Base-by-base conservation (phyloP, 1,140 invertebrate species). In the Nixonia krombeini region DNA sequence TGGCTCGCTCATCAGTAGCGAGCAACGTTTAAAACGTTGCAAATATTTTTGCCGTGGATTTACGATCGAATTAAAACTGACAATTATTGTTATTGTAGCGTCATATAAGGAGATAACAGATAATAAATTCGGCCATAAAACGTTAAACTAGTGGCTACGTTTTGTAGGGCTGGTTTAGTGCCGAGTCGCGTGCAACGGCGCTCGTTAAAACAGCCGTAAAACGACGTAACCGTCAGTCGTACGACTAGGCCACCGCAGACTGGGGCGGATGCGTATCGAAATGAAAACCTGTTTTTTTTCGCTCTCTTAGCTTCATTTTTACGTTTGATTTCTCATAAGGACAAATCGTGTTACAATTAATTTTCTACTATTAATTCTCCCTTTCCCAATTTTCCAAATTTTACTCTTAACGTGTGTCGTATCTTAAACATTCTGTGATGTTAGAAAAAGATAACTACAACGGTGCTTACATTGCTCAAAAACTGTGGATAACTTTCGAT, bases 101-200 rank as follows among this genome's bases (percentile, higher is more conserved):
- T 84, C 76, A 81, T 84, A 81, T 82, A 82, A 85, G 81, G 76
- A 83, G 81, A 76, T 82, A 85, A 82, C 82, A 85, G 81, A 85
- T 85, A 85, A 85, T 85, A 85, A 85, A 85, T 84, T 80, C 70
- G 70, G 72, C 72, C 80, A 74, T 85, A 85, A 85, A 85, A 83
- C 74, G 75, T 81, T 81, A 76, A 83, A 82, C 78, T 84, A 84
- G 81, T 84, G 81, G 76, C 73, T 77, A 74, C 72, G 76, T 84
- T 84, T 80, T 82, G 84, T 84, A 84, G 80, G 76, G 78, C 70
- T 79, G 77, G 75, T 82, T 84, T 83, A 84, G 80, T 83, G 78
- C 76, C 78, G 78, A 84, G 78, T 85, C 79, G 82, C 82, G 78
- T 85, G 84, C 81, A 83, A 82, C 79, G 58, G 55, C 56, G 81